Base-by-base conservation (phyloP, 2,888 invertebrate species). In the Electrophaes corylata region DNA sequence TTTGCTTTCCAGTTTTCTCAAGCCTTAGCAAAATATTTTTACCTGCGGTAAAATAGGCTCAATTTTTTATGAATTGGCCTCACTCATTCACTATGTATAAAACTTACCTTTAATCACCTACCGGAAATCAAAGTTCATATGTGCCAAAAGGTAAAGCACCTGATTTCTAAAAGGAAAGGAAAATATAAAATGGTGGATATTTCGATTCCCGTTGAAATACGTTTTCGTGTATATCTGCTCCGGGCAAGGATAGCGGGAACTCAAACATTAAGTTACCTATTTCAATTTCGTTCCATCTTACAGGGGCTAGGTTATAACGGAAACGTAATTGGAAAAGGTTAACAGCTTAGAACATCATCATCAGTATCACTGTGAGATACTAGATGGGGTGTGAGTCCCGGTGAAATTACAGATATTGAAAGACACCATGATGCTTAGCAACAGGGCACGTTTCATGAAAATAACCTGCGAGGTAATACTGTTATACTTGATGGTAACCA, bases 191-290 rank as follows among this genome's bases (percentile, higher is more conserved):
- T 65, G 61, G 62, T 57, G 64, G 67, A 69, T 65, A 70, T 71
- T 70, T 77, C 73, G 69, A 61, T 76, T 77, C 70, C 69, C 57
- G 64, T 64, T 59, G 63, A 68, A 73, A 77, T 74, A 67, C 52
- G 72, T 75, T 76, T 72, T 62, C 66, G 66, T 67, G 64, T 63
- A 68, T 66, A 68, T 66, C 60, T 54, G 71, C 72, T 64, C 47
- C 57, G 39, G 71, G 75, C 67, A 55, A 64, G 67, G 62, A 66
- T 57, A 64, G 61, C 67, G 62, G 52, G 54, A 50, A 33, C 45
- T 52, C 51, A 37, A 45, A 43, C 49, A 58, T 62, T 48, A 53
- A 52, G 43, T 47, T 61, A 56, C 46, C 6, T 37, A 35, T 37
- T 59, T 57, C 53, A 54, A 60, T 62, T 62, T 56, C 20, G 35